Evolutionary conservation across 2,113 vertebrate genomes (phyloP), one percentile per base, ranked within the genome.

Genomic region (Tauraco erythrolophus): DNA sequence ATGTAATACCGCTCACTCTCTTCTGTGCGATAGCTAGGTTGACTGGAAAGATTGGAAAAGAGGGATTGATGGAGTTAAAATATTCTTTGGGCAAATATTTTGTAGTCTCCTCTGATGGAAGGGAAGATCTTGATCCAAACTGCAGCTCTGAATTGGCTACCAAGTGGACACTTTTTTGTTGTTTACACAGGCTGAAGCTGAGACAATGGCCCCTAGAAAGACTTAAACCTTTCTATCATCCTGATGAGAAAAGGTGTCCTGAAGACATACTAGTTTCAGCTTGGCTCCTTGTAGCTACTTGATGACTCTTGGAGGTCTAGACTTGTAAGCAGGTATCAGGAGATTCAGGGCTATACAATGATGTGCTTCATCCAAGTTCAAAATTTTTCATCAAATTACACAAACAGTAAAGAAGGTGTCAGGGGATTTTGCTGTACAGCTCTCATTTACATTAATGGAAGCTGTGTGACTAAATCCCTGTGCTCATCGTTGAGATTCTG

Each of bases 151-250:
- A 88, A 43, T 2, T 46, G 3, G 5, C 9, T 43, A 23, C 10
- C 6, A 61, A 45, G 10, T 0, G 0, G 6, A 45, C 2, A 2
- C 4, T 30, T 2, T 33, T 86, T 72, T 69, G 5, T 35, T 37
- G 45, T 69, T 35, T 10, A 45, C 4, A 43, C 6, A 69, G 27
- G 14, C 1, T 27, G 33, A 58, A 81, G 11, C 12, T 58, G 51
- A 78, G 18, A 16, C 7, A 51, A 39, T 8, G 39, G 10, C 4
- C 4, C 3, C 21, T 62, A 48, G 6, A 65, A 15, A 85, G 7
- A 22, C 19, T 5, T 48, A 10, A 54, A 27, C 4, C 8, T 72
- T 84, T 79, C 33, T 48, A 14, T 54, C 12, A 35, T 3, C 10
- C 6, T 11, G 7, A 30, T 19, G 45, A 62, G 41, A n/a, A 51